phyloP scores from a whole-genome alignment of 2,113 vertebrate species.

The Xyrauchen texanus region DNA sequence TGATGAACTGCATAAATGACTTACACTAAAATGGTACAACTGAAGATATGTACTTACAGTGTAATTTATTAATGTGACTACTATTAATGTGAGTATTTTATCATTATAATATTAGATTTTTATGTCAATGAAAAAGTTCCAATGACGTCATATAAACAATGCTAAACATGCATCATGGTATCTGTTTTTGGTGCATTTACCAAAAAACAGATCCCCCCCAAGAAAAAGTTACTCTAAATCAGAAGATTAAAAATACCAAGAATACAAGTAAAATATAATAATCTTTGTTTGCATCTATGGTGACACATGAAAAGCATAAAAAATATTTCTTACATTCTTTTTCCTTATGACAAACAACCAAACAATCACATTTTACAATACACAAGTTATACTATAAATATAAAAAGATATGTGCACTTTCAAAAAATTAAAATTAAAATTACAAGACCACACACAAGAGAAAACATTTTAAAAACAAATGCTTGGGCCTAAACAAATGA shows the following conservation, averaged over 20 bases:
- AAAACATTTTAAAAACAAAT: slow-evolving; percentile 47
- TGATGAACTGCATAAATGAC: too few relatives aligned
- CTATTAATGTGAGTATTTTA: too few relatives aligned
- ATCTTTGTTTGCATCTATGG: slow-evolving; percentile 87
- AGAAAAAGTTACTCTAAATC: neutral
- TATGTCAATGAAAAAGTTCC: too few relatives aligned
- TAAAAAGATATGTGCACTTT: slow-evolving; percentile 86
- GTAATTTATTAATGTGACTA: neutral
- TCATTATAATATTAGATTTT: too few relatives aligned
- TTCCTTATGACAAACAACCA: slow-evolving; percentile 55
- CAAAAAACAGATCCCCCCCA: neutral
- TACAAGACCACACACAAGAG: slow-evolving; percentile 33
- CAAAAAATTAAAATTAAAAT: slow-evolving; percentile 48
- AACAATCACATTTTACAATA: slow-evolving; percentile 94
- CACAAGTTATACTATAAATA: slow-evolving; percentile 93
- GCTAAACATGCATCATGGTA: too few relatives aligned
- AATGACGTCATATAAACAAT: too few relatives aligned
- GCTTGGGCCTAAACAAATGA: slow-evolving; percentile 50
- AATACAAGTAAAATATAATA: slow-evolving; percentile 77
- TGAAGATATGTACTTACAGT: too few relatives aligned
- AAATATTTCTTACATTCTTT: too few relatives aligned
- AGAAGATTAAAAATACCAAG: slow-evolving; percentile 51
- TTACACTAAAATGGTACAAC: too few relatives aligned
- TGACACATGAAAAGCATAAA: slow-evolving; percentile 72
- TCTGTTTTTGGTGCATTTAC: too few relatives aligned